These are phyloP conservation scores for Homalodisca vitripennis DNA, from an alignment of 1,140 invertebrate genomes.

Conservation along the genomic window DNA sequence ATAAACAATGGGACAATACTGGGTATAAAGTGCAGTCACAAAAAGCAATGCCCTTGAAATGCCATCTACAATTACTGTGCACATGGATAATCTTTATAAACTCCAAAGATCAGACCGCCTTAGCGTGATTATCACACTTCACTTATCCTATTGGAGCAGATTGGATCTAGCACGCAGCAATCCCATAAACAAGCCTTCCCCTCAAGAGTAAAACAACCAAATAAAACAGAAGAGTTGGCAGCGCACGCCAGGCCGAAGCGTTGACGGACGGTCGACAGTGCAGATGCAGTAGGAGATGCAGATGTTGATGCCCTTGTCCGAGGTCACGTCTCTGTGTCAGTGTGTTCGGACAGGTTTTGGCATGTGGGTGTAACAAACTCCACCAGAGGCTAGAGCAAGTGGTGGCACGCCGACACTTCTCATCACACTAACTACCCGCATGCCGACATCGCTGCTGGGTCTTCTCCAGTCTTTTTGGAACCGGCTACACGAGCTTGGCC, in stretches of 20 bases:
- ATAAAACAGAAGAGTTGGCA: background rate
- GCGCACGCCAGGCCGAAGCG: background rate
- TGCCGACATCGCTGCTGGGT: too few species aligned
- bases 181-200: background rate
- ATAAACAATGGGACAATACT: too few species aligned
- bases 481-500: too few species aligned
- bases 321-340: slow-evolving; percentile 1
- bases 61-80: too few species aligned
- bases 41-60: too few species aligned
- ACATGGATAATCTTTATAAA: too few species aligned
- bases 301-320: background rate
- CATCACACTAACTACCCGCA: slow-evolving; percentile 1
- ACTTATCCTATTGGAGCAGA: background rate
- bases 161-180: background rate
- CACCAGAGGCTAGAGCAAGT: background rate
- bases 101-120: too few species aligned
- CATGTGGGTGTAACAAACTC: background rate
- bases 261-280: background rate
- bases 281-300: slow-evolving; percentile 1
- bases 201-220: background rate
- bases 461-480: too few species aligned
- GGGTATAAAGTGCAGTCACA: too few species aligned
- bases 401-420: background rate
- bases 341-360: slow-evolving; percentile 3
- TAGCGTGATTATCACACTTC: too few species aligned